phyloP scores from a whole-genome alignment of 2,888 invertebrate genomes.

The Leucoma salicis region DNA sequence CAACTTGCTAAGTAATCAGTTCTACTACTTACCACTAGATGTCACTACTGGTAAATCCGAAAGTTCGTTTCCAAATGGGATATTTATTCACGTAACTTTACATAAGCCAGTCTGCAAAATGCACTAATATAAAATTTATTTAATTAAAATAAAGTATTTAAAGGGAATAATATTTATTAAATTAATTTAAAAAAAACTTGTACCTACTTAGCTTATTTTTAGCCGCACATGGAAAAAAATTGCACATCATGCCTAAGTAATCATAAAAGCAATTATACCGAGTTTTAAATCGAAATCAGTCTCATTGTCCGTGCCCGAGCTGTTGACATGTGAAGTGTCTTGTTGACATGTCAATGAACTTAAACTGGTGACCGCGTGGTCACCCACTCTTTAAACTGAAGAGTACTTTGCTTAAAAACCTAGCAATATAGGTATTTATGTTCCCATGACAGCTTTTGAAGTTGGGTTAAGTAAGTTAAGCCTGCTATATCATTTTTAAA shows the following conservation, averaged over 20 bases:
- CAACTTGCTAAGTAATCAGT: conserved; percentile 13
- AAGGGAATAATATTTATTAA: too few species aligned
- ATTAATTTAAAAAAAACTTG: too few species aligned
- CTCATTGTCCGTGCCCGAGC: conserved; percentile 28
- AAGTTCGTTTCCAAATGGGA: too few species aligned
- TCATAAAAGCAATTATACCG: conserved; percentile 34
- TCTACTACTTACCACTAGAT: conserved; percentile 42
- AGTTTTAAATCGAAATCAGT: conserved; percentile 27
- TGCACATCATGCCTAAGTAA: conserved; percentile 25
- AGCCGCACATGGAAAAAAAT: too few species aligned
- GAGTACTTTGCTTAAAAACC: too few species aligned
- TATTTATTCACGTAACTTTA: too few species aligned
- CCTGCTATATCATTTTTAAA: too few species aligned
- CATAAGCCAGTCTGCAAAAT: too few species aligned
- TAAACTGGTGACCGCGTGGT: conserved; percentile 27
- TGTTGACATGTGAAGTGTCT: conserved; percentile 40
- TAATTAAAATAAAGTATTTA: too few species aligned
- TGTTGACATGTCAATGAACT: conserved; percentile 44
- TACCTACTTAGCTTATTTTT: too few species aligned
- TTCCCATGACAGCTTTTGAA: conserved; percentile 1
- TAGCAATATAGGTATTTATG: background rate
- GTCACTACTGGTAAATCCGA: conserved; percentile 11
- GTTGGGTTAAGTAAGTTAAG: too few species aligned
- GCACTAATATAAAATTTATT: too few species aligned
- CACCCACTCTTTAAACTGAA: conserved; percentile 26